Base-by-base conservation (phyloP, 2,888 invertebrate genomes). In the Diloba caeruleocephala region DNA sequence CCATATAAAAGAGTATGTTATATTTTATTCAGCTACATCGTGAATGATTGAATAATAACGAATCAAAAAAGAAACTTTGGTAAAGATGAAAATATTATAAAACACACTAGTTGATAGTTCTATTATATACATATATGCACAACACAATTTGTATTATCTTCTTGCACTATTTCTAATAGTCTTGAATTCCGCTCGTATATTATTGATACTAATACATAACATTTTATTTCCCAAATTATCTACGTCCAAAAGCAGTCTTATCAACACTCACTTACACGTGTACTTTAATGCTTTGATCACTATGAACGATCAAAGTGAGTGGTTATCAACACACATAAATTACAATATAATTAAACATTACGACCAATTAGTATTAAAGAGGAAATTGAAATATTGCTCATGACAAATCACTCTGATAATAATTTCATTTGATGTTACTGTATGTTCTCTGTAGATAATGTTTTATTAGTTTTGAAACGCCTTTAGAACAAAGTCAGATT, bases 251-350 rank as follows among this genome's bases (percentile, higher is more conserved):
- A 36, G 39, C 19, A 28, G 36, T 54, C 43, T 75, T 71, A 77
- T 74, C 68, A 52, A 39, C 55, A 42, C 34, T 44, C 25, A 53
- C 26, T 53, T 55, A 51, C 73, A 74, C 53, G 66, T 74, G 76
- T 55, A 54, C 55, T 59, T 60, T 44, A 44, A 44, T 36, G 51
- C 76, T 81, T 77, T 76, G 77, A 81, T 72, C 69, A 62, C 39
- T 52, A 51, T 29, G 41, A 59, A 54, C 74, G 79, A 82, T 85
- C 86, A 89, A 88, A 89, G 75, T 73, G 68, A 56, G 61, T 62
- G 56, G 66, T 81, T 90, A 90, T 91, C 91, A 76, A 57, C 58
- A 54, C 23, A 59, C 82, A 88, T 91, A 88, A 89, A 90, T 90
- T 82, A 82, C 66, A 71, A 69, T 71, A 77, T 87, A 89, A 88